A percentile compares a stretch with the other conserved stretches of the same genome.
These are phyloP conservation scores for Thymelicus acteon DNA, from an alignment of 2,888 invertebrate genomes.

Conservation along the genomic window DNA sequence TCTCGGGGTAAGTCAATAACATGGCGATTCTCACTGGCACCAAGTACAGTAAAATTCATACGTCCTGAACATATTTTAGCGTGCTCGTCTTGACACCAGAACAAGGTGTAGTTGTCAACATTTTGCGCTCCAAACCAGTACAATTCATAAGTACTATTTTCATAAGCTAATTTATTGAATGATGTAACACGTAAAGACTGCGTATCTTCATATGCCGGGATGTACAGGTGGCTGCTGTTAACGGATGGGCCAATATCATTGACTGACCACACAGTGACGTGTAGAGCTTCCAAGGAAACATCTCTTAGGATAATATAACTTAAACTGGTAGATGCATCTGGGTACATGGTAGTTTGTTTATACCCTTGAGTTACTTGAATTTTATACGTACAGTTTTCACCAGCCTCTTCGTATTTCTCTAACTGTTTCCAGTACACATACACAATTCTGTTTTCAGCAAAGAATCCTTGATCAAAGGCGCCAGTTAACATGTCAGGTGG, in stretches of 20 bases:
- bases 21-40: constrained; percentile 71
- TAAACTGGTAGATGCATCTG: constrained; percentile 81
- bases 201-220: constrained; percentile 83
- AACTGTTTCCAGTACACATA: constrained; percentile 93
- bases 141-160: constrained; percentile 86
- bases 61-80: constrained; percentile 82
- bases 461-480: constrained; percentile 87
- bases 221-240: constrained; percentile 83
- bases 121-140: constrained; percentile 86
- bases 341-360: constrained; percentile 60
- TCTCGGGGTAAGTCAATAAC: constrained; percentile 86
- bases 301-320: constrained; percentile 84
- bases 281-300: constrained; percentile 70
- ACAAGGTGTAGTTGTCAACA: constrained; percentile 90
- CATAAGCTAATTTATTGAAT: constrained; percentile 90
- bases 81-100: constrained; percentile 87
- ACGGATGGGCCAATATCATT: constrained; percentile 86
- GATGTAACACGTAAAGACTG: constrained; percentile 76
- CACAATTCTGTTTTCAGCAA: constrained; percentile 83
- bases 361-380: constrained; percentile 72
- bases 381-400: constrained; percentile 89
- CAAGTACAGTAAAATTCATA: constrained; percentile 73
- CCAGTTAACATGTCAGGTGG: constrained; percentile 90
- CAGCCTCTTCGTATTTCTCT: constrained; percentile 88
- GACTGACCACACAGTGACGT: constrained; percentile 85